Evolutionary conservation across 2,888 invertebrate species (phyloP).

Genomic region (Lacanobia wlatinum): DNA sequence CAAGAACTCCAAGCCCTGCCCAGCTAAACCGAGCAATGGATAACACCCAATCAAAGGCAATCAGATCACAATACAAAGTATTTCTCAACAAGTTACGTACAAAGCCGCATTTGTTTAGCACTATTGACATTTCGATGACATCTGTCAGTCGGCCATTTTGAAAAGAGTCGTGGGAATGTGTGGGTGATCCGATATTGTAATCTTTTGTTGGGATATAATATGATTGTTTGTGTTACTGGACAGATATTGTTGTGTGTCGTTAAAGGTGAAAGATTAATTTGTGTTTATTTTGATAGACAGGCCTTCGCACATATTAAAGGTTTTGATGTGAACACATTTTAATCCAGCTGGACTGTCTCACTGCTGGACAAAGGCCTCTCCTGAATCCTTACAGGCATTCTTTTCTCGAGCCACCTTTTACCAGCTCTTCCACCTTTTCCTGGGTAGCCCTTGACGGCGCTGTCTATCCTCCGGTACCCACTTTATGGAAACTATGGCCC

Average conservation of each 20-base stretch:
- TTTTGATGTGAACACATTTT: too few species aligned
- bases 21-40: slow-evolving; percentile 14
- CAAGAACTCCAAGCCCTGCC: too few species aligned
- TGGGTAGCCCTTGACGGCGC: too few species aligned
- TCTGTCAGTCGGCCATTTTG: slow-evolving; percentile 58
- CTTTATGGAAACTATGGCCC: too few species aligned
- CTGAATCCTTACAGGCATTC: too few species aligned
- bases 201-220: slow-evolving; percentile 57
- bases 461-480: too few species aligned
- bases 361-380: too few species aligned
- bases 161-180: slow-evolving; percentile 62
- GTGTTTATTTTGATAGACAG: slow-evolving; percentile 6
- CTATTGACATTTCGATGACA: slow-evolving; percentile 70
- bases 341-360: too few species aligned
- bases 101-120: slow-evolving; percentile 63
- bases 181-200: slow-evolving; percentile 56
- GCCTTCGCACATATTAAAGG: background rate
- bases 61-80: slow-evolving; percentile 44
- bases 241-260: slow-evolving; percentile 1
- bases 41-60: slow-evolving; percentile 24
- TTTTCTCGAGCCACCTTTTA: too few species aligned
- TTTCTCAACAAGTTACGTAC: slow-evolving; percentile 61
- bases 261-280: slow-evolving; percentile 22
- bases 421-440: too few species aligned
- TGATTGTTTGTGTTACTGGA: slow-evolving; percentile 38